Percentiles rank a stretch among this genome's conserved stretches.
phyloP scores from a whole-genome alignment of 2,797 vertebrate species.

The Rhinogobio ventralis region DNA sequence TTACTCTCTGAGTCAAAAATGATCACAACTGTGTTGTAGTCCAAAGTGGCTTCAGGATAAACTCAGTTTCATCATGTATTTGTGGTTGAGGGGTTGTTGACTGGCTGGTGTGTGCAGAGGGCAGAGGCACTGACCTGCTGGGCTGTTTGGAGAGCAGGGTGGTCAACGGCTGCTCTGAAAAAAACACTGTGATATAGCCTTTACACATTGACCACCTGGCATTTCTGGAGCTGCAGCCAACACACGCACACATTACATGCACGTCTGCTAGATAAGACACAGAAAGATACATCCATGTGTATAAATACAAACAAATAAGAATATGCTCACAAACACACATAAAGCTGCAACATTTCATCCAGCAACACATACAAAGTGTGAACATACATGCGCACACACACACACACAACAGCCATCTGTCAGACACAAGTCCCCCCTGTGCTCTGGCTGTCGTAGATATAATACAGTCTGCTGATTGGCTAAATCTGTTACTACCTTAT shows the following conservation, averaged over 20 bases:
- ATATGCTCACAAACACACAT: constrained; percentile 9
- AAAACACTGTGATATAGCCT: constrained; percentile 9
- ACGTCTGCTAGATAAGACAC: constrained; percentile 3
- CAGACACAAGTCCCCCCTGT: constrained; percentile 69
- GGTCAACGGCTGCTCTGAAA: constrained; percentile 31
- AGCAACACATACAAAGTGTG: constrained; percentile 17
- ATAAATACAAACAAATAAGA: constrained; percentile 10
- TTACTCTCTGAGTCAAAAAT: constrained; percentile 1
- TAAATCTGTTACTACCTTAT: constrained; percentile 76
- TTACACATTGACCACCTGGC: constrained; percentile 19
- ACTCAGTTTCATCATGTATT: neutral
- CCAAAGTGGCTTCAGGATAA: neutral
- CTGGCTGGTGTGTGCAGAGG: constrained; percentile 27
- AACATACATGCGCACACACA: constrained; percentile 53
- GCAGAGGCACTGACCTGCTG: constrained; percentile 32
- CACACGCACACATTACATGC: neutral
- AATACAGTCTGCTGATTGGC: constrained; percentile 75
- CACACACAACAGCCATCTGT: constrained; percentile 75
- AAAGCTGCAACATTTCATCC: neutral
- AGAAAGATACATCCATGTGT: neutral
- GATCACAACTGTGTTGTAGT: neutral
- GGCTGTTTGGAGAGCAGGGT: constrained; percentile 4
- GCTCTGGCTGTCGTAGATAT: constrained; percentile 62
- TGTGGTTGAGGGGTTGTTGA: constrained; percentile 9
- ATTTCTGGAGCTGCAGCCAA: constrained; percentile 9